A percentile compares a stretch with the other conserved stretches of the same genome.
Conservation (phyloP, 1,140 invertebrate genomes). For the Eurytemora carolleeae region DNA sequence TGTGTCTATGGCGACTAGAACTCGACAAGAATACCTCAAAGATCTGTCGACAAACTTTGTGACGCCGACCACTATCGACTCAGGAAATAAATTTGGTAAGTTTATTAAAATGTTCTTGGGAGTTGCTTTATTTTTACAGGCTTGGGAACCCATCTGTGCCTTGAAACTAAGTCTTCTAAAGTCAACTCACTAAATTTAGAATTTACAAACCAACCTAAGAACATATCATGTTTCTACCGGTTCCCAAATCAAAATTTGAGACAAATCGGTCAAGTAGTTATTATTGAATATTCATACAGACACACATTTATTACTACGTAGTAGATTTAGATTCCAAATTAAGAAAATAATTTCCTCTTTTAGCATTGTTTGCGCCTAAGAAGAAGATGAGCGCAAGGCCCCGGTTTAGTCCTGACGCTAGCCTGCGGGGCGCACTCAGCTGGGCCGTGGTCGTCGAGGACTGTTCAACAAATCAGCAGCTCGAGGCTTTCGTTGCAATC, state of each 20-base stretch:
- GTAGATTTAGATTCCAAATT: too few species aligned
- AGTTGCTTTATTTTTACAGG: slow-evolving; percentile 4
- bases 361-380: slow-evolving; percentile 39
- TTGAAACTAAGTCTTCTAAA: neutral
- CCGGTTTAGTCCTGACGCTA: slow-evolving; percentile 40
- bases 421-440: slow-evolving; percentile 45
- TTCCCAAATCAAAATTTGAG: too few species aligned
- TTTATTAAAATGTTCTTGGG: slow-evolving; percentile 17
- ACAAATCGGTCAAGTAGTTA: too few species aligned
- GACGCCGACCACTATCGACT: slow-evolving; percentile 56
- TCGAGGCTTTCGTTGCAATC: slow-evolving; percentile 66
- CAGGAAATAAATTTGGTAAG: slow-evolving; percentile 73
- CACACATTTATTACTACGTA: too few species aligned
- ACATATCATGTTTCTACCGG: neutral
- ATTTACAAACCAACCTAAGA: too few species aligned
- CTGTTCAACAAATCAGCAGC: slow-evolving; percentile 36
- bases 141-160: neutral
- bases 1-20: slow-evolving; percentile 85
- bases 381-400: slow-evolving; percentile 45
- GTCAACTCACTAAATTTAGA: too few species aligned
- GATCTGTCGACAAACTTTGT: slow-evolving; percentile 64
- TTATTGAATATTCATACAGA: too few species aligned
- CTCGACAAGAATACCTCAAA: slow-evolving; percentile 84
- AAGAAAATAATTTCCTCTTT: too few species aligned
- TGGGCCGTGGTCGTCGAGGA: slow-evolving; percentile 48